Evolutionary conservation across 2,888 invertebrate species (phyloP), one percentile per base, ranked within the genome.

Genomic region (Caenorhabditis sulstoni): DNA sequence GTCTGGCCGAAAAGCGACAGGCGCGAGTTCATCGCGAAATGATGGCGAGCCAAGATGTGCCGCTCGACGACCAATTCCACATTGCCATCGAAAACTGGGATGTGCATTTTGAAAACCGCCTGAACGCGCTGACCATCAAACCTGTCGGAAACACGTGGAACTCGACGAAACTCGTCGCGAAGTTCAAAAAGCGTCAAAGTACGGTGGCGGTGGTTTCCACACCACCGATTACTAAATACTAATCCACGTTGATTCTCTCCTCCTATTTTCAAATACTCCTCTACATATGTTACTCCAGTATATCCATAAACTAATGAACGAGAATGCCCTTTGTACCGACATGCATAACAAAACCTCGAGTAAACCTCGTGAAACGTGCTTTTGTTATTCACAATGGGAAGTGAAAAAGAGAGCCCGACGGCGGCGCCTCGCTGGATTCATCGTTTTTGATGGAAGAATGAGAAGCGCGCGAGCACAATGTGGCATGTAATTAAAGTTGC

Each of bases 61-160:
- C 73, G 7, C 35, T 64, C 0, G 73, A 73, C 20, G 73, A 73
- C 23, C 73, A 73, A 20, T 73, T 73, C 41, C 73, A 73, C 41
- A 73, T 73, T 52, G 73, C 73, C 20, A 73, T 73, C 14, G 64
- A 64, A 22, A 73, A 73, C 16, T 73, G 73, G 73, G 73, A 73
- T 52, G 49, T 50, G 5, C 57, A 64, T 3, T 73, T 44, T 49
- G 57, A 73, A 14, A 50, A 29, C 2, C 64, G 57, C 23, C 23
- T 73, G 18, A 57, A 64, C 14, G 57, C 57, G 5, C 57, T 52
- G 5, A 57, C 52, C 14, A 37, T 53, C 20, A 22, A 41, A 18
- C 29, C 61, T 1, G 20, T 50, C 8, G 22, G 47, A 9, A n/a
- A 11, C 45, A 14, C 20, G 12, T 1, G 3, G 37, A 8, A 3